Evolutionary conservation across 2,797 vertebrate genomes (phyloP), one percentile per base, ranked within the genome.

Genomic region (Dallia pectoralis): DNA sequence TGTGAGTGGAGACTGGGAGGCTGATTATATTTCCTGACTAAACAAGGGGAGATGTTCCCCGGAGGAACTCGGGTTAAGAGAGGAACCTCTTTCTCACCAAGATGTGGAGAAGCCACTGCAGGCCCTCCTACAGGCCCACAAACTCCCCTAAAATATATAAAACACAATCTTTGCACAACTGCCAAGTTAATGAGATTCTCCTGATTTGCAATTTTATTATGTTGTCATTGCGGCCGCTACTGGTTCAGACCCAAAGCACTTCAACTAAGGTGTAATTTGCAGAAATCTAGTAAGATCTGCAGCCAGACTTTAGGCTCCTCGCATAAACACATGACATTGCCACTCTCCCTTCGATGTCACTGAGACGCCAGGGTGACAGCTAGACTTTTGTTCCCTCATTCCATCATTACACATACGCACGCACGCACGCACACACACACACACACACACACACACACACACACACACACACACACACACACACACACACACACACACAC

Each of bases 1-100:
- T 53, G 74, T 77, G 76, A 75, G 72, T 74, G 77, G 74, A 78
- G 72, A 78, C 68, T 36, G 62, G 62, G 33, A 53, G 75, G 69
- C 70, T 77, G 76, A 79, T 75, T 74, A 66, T 47, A 40, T 77
- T 75, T 79, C 66, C 51, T 19, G 51, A 19, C 51, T 53, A 53
- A 53, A 53, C 51, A 36, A 36, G 33, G 33, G 33, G 33, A 36
- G 33, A 36, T 36, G 33, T 3, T 36, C 33, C 33, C 33, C 7
- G 33, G 51, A 22, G 51, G 18, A 53, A 53, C 51, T 22, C 51
- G 18, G 19, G 51, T 53, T 22, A 19, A 53, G 51, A n/a, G n/a
- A 53, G 49, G 16, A 53, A n/a, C 19, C 16, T 53, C 49, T 53
- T 53, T 19, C 49, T 53, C 49, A 53, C 19, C 19, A 18, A 53